Conservation (phyloP, 1,140 invertebrate species). For the Bombus breviceps region DNA sequence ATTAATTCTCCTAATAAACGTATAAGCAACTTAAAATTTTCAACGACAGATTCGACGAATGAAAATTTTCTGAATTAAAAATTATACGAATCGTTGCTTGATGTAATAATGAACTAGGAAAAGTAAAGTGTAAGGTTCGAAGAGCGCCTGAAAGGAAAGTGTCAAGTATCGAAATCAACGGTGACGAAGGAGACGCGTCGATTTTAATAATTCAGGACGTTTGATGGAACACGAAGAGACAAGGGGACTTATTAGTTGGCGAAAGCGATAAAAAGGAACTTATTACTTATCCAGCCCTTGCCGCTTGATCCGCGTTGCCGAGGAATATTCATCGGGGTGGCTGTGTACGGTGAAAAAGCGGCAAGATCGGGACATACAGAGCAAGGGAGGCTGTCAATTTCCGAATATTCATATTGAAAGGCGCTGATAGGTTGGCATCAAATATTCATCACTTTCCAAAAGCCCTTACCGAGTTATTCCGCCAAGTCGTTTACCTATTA, state of each 20-base stretch:
- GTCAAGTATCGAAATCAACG: slow-evolving; percentile 6
- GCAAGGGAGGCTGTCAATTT: slow-evolving; percentile 65
- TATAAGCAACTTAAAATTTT: too few relatives aligned
- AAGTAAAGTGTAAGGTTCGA: neutral
- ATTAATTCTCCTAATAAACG: too few relatives aligned
- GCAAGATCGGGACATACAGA: slow-evolving; percentile 12
- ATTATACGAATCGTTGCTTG: too few relatives aligned
- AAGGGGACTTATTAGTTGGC: slow-evolving; percentile 78
- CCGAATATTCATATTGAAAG: slow-evolving; percentile 74
- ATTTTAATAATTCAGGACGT: slow-evolving; percentile 79
- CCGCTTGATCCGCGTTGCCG: slow-evolving; percentile 36
- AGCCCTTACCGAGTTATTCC: slow-evolving; percentile 60
- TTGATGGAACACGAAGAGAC: slow-evolving; percentile 69
- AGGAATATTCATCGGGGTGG: slow-evolving; percentile 62
- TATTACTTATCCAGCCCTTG: slow-evolving; percentile 78
- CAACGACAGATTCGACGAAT: too few relatives aligned
- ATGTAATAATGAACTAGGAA: neutral
- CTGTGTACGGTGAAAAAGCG: slow-evolving; percentile 33
- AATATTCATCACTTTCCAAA: slow-evolving; percentile 74
- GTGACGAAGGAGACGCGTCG: slow-evolving; percentile 1
- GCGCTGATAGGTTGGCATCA: slow-evolving; percentile 77
- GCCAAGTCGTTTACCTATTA: slow-evolving; percentile 65
- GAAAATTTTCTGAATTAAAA: too few relatives aligned
- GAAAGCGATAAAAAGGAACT: slow-evolving; percentile 80
- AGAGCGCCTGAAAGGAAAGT: neutral